Base-by-base conservation (phyloP, 2,888 invertebrate genomes). In the Pogonocherus hispidulus region DNA sequence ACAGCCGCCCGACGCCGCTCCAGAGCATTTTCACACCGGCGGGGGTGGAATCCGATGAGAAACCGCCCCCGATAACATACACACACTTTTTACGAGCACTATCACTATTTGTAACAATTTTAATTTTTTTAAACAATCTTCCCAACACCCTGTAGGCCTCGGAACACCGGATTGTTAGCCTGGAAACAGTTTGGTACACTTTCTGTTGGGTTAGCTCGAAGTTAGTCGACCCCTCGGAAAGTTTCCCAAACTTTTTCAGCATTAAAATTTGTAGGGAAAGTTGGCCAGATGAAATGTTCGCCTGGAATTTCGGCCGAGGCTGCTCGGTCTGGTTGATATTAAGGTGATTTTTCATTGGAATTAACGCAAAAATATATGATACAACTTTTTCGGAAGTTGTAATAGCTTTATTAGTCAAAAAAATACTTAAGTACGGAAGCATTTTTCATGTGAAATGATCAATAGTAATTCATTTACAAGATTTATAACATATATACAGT, bases 221-320 rank as follows among this genome's bases (percentile, higher is more conserved):
- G 84, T 85, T 85, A 85, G 84, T 85, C 85, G 84, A 84, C 84
- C 85, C 84, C 83, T 84, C 84, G 82, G 77, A 84, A 84, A 84
- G 83, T 83, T 85, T 82, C 81, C 76, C 78, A 82, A 84, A 85
- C 84, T 85, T 85, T 85, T 85, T 84, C 84, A 79, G 82, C 84
- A 83, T 83, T 84, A 84, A 84, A 84, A 84, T 84, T 84, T 83
- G 84, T 81, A 80, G 82, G 83, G 82, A 82, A 84, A 83, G 83
- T 84, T 83, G 81, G 80, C 75, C 80, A 80, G 80, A 82, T 80
- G 81, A 80, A 82, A 80, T 79, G 78, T 74, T 77, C 73, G 79
- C 75, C 70, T 66, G 78, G 78, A 79, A 82, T 78, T 80, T 80
- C 77, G 71, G 66, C 44, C 37, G 47, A 35, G 41, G 63, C 60